Evolutionary conservation across 2,888 invertebrate species (phyloP), one percentile per base, ranked within the genome.

Genomic region (Phymatocera aterrima): DNA sequence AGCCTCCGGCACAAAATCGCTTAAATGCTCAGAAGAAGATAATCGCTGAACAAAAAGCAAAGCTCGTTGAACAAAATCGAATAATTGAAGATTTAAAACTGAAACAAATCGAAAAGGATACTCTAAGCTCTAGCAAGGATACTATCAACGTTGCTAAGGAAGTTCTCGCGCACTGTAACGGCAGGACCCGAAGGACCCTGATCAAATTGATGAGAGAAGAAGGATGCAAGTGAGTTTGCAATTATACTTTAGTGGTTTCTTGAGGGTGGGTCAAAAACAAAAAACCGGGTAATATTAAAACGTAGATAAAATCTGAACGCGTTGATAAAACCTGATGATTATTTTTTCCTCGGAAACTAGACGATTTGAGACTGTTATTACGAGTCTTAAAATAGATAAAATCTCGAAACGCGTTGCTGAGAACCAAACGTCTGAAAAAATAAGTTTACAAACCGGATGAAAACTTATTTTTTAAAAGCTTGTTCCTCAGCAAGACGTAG

Each of bases 41-140:
- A 60, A 96, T 96, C 79, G 94, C 95, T 37, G 89, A 94, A 37
- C 96, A 96, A 88, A 94, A 93, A 87, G 90, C 92, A 1, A 95
- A 95, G 90, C 87, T 96, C 79, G 93, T 94, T 79, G 93, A 95
- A 79, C 95, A 96, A 88, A 94, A 94, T 83, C 93, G 93, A 84
- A 87, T 95, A n/a, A 96, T 96, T 79, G 94, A 95, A 87, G 94
- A 95, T 85, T 89, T 96, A 0, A 95, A 94, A 86, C 91, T 95
- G 75, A 94, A 94, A 79, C 94, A 94, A 89, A 92, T 96, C 34
- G 91, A 94, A 61, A 93, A 94, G 82, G 94, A 94, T 78, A 92
- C 94, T 0, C 83, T 61, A 12, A 82, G 74, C 24, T 81, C 85
- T 1, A 82, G 80, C 34, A 92, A 92, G 72, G 92, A 94, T 79